phyloP scores from a whole-genome alignment of 2,797 vertebrate genomes.

The Trematomus bernacchii region DNA sequence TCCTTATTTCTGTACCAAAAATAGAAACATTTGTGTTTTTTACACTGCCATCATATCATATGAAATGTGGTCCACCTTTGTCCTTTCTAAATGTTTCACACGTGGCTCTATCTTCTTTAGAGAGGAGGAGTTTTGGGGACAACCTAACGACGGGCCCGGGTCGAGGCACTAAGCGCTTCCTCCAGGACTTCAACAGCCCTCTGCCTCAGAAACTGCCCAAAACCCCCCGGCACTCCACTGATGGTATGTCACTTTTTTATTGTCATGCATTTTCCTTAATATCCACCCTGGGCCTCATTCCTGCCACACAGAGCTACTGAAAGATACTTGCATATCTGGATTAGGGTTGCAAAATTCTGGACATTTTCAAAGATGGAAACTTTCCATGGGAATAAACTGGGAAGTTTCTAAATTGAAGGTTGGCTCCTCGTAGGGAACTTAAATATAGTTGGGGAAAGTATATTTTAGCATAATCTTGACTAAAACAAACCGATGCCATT shows the following conservation, averaged over 20 bases:
- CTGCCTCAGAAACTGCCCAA: constrained; percentile 89
- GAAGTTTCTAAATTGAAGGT: too few relatives aligned
- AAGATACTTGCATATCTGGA: neutral
- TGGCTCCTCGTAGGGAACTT: too few relatives aligned
- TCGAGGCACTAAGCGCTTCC: constrained; percentile 88
- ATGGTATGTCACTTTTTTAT: constrained; percentile 78
- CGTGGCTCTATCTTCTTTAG: constrained; percentile 53
- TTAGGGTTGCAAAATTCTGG: too few relatives aligned
- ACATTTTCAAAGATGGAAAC: too few relatives aligned
- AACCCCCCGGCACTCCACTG: constrained; percentile 86
- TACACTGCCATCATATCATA: neutral
- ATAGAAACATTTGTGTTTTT: neutral
- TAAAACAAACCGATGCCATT: too few relatives aligned
- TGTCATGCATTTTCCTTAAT: neutral
- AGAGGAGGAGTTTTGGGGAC: constrained; percentile 87
- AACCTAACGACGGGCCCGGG: constrained; percentile 84
- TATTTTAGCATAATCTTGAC: too few relatives aligned
- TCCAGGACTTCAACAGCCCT: constrained; percentile 86
- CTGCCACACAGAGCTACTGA: neutral
- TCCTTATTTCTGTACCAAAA: neutral
- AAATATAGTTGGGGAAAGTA: too few relatives aligned
- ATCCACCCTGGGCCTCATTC: neutral
- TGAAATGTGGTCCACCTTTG: neutral
- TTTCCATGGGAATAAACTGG: too few relatives aligned
- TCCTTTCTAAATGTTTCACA: neutral